phyloP scores from a whole-genome alignment of 1,140 invertebrate species.

The Cecropterus lyciades region DNA sequence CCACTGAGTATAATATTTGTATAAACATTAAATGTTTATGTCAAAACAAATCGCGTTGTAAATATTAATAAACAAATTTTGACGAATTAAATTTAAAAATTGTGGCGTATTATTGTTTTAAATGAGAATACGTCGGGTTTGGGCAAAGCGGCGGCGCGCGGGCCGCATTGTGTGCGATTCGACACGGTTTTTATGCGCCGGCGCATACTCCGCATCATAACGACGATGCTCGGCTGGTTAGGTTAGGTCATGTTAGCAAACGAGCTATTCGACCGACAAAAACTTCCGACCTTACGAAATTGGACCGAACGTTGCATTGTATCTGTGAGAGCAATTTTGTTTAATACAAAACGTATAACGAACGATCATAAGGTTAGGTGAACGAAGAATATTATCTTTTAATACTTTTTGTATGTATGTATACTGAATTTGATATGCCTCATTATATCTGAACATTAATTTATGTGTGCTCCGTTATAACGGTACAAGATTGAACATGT shows the following conservation, averaged over 20 bases:
- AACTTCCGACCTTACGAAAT: conserved; percentile 38
- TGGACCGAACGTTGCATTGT: conserved; percentile 41
- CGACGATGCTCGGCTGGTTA: conserved; percentile 53
- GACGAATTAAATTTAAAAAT: background rate
- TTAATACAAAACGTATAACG: conserved; percentile 9
- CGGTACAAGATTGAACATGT: conserved; percentile 6
- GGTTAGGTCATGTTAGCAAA: conserved; percentile 65
- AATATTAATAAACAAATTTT: background rate
- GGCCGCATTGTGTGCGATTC: conserved; percentile 60
- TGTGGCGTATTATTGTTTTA: conserved; percentile 17
- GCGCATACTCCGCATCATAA: conserved; percentile 54
- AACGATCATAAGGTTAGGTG: conserved; percentile 5
- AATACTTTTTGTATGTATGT: conserved; percentile 3
- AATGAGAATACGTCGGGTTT: conserved; percentile 37
- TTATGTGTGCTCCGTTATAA: conserved; percentile 15
- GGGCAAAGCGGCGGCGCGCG: conserved; percentile 41
- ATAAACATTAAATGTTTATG: too few relatives aligned
- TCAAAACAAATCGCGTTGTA: background rate
- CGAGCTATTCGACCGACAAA: conserved; percentile 35
- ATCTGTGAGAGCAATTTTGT: conserved; percentile 29
- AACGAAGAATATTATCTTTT: conserved; percentile 2
- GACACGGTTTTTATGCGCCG: conserved; percentile 67
- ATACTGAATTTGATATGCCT: conserved; percentile 22
- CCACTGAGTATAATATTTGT: too few relatives aligned
- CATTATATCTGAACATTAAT: conserved; percentile 15